Base-by-base conservation (phyloP, 2,888 invertebrate genomes). In the Carpatolechia fugitivella region DNA sequence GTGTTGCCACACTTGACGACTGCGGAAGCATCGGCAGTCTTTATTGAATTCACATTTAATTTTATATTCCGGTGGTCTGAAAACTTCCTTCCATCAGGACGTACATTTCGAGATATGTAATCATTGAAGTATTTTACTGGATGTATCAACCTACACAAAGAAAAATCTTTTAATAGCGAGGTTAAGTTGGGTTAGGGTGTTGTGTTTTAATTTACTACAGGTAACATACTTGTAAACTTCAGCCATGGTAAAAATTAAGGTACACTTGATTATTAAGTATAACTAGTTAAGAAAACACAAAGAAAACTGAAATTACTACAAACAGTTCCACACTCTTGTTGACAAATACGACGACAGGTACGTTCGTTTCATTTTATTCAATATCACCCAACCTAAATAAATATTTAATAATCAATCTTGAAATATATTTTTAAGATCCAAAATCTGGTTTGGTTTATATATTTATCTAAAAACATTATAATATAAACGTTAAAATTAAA, bases 1-100 rank as follows among this genome's bases (percentile, higher is more conserved):
- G 97, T 96, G 69, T 95, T 94, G 16, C 97, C 97, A 68, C 96
- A 91, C 90, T 95, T 95, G 0, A 94, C 93, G 40, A 95, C 91
- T 2, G 95, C 93, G 2, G 95, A 96, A 46, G 95, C 93, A 76
- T 96, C 95, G 0, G 95, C 93, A 31, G 85, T 77, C 65, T 77
- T 78, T 54, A 89, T 69, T n/a, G 84, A 78, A 60, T 82, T 72
- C 1, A 87, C 75, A 61, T 85, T 89, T 47, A 90, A 59, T 65
- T 82, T 85, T 16, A 89, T 76, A 58, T 94, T 93, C 49, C 97
- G 91, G 67, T 94, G 95, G 70, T 93, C 92, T 55, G 92, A 82
- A 64, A 96, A 93, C 60, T 92, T 91, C 73, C 97, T 90, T 2
- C 95, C 95, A 82, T 97, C 97, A 3, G 96, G 95, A 48, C 97